Base-by-base conservation (phyloP, 2,888 invertebrate genomes). In the Drosophila prostipennis region DNA sequence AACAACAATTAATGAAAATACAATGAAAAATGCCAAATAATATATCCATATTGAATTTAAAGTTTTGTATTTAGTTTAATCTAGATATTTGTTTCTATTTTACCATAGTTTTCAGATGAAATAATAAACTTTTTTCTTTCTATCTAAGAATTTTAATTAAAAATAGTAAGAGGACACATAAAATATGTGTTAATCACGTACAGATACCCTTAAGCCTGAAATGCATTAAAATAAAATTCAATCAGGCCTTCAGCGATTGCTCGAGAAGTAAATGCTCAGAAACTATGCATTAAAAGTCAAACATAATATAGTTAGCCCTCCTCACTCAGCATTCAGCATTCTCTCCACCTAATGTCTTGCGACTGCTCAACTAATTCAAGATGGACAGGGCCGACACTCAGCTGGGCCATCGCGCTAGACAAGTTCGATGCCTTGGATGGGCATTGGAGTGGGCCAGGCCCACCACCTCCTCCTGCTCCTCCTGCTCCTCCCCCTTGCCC, bases 401-500 rank as follows among this genome's bases (percentile, higher is more conserved):
- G 48, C 32, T 48, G 48, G 48, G 48, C 45, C 45, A 45, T 45
- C 56, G 58, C 63, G 43, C 73, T 80, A 80, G 87, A 87, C 87
- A 84, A 87, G 85, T 87, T 84, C 83, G 87, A 85, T 84, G 86
- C 86, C 86, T 79, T 80, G 78, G 76, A 85, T 81, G 87, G 85
- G 76, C 87, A 87, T 80, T 74, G 67, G 69, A 77, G 83, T 75
- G 72, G 61, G 61, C 26, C 75, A 79, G 74, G 75, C 60, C 64
- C 49, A 60, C 23, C 61, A 32, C 23, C 45, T n/a, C n/a, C 26
- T 14, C 23, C 32, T 55, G 19, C 19, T 37, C 6, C 61, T 34
- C 32, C 53, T 39, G 26, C 55, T 29, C 14, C 70, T 61, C 74
- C 67, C 19, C 19, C 19, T 3, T 2, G 1, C 2, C 23, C 23